A percentile compares a stretch with the other conserved stretches of the same genome.
Evolutionary conservation across 2,797 vertebrate genomes (phyloP).

Genomic region (Oreonectes daqikongensis): DNA sequence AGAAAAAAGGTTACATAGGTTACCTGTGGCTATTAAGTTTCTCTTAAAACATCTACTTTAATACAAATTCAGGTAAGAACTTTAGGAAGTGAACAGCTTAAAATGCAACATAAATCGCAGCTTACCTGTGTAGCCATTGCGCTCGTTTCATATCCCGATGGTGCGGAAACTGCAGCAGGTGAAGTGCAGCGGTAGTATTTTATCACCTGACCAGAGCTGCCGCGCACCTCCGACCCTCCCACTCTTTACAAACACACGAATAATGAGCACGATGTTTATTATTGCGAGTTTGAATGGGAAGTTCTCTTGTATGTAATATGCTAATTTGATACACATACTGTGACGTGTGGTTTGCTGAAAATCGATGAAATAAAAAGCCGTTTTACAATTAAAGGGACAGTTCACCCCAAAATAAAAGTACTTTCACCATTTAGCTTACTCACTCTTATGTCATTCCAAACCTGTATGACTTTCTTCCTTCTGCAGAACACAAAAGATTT

Average conservation of each 20-base stretch:
- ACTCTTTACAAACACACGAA: neutral
- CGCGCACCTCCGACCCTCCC: slow-evolving; percentile 12
- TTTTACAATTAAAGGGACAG: neutral
- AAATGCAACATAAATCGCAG: neutral
- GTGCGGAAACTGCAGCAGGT: slow-evolving; percentile 45
- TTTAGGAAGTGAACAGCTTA: too few relatives aligned
- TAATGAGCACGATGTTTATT: neutral
- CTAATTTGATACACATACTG: neutral
- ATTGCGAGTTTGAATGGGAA: neutral
- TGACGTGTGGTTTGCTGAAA: neutral
- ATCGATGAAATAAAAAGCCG: neutral
- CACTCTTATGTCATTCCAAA: too few relatives aligned
- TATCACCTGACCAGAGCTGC: slow-evolving; percentile 38
- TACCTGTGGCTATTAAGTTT: neutral
- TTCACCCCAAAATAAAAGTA: too few relatives aligned
- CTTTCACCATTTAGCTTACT: too few relatives aligned
- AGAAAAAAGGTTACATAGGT: neutral
- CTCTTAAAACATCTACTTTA: neutral
- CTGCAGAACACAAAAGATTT: too few relatives aligned
- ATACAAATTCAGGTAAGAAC: neutral
- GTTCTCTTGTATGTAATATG: neutral
- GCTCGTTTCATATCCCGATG: slow-evolving; percentile 32
- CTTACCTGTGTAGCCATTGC: slow-evolving; percentile 59
- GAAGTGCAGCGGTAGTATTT: slow-evolving; percentile 41
- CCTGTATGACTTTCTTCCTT: too few relatives aligned